Evolutionary conservation across 2,797 vertebrate species (phyloP).

Genomic region (Capromys pilorides): DNA sequence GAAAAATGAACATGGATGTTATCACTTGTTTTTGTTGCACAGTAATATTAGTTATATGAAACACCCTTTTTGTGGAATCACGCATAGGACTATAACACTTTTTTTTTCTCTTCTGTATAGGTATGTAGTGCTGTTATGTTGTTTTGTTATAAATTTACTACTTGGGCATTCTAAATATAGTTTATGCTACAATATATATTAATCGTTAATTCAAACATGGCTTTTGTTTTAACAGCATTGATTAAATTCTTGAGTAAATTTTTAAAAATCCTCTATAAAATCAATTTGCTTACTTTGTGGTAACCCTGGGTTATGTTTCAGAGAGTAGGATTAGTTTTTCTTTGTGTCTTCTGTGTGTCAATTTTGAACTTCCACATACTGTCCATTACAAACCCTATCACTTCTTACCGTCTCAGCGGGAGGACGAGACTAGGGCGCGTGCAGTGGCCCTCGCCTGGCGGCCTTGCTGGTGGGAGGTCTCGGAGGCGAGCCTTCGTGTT

Average conservation of each 20-base stretch:
- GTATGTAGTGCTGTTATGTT: conserved; percentile 41
- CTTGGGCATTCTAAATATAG: conserved; percentile 13
- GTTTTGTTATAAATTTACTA: conserved; percentile 63
- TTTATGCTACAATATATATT: conserved; percentile 66
- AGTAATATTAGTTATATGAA: conserved; percentile 72
- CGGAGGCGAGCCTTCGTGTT: conserved; percentile 29
- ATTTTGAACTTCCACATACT: conserved; percentile 41
- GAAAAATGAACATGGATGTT: conserved; percentile 79
- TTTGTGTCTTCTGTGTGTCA: conserved; percentile 33
- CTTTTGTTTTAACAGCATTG: conserved; percentile 73
- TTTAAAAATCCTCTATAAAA: conserved; percentile 66
- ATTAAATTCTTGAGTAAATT: conserved; percentile 57
- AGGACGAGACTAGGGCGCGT: conserved; percentile 19
- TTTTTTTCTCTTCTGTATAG: conserved; percentile 23
- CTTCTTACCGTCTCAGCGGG: neutral
- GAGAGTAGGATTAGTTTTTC: conserved; percentile 58
- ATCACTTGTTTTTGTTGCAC: conserved; percentile 75
- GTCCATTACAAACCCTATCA: conserved; percentile 7
- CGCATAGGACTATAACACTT: conserved; percentile 47
- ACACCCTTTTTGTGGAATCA: conserved; percentile 72
- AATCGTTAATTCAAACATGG: conserved; percentile 64
- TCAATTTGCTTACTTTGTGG: conserved; percentile 53
- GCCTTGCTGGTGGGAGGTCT: conserved; percentile 7
- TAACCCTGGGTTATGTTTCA: conserved; percentile 62
- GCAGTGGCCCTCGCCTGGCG: neutral